These are phyloP conservation scores for Patella caerulea DNA, from an alignment of 2,888 invertebrate genomes.

Conservation along the genomic window DNA sequence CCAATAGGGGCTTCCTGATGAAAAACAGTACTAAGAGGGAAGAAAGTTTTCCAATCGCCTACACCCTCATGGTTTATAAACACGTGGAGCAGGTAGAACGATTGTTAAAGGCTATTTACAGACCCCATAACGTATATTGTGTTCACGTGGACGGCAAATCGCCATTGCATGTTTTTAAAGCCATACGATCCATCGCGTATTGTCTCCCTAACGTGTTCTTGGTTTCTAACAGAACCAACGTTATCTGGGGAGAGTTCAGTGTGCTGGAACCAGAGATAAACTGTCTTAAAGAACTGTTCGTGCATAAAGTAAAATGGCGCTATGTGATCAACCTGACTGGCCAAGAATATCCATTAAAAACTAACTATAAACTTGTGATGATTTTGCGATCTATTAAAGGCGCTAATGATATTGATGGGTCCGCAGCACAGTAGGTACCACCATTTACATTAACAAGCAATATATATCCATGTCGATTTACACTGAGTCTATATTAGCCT, in stretches of 20 bases:
- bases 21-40: constrained; percentile 33
- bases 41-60: constrained; percentile 53
- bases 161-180: constrained; percentile 25
- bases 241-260: constrained; percentile 58
- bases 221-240: constrained; percentile 40
- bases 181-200: constrained; percentile 35
- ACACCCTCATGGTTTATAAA: constrained; percentile 50
- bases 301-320: constrained; percentile 53
- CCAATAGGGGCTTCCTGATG: not conserved
- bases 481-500: not conserved
- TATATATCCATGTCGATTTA: not conserved
- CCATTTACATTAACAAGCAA: not conserved
- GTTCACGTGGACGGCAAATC: constrained; percentile 57
- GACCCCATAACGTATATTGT: constrained; percentile 63
- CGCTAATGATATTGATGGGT: constrained; percentile 58
- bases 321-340: constrained; percentile 68
- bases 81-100: constrained; percentile 49
- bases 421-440: constrained; percentile 38
- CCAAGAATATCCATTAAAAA: constrained; percentile 66
- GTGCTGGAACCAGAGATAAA: constrained; percentile 58
- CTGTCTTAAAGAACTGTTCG: constrained; percentile 54
- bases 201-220: constrained; percentile 59
- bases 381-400: constrained; percentile 60
- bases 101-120: constrained; percentile 56
- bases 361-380: constrained; percentile 61